phyloP scores from a whole-genome alignment of 2,888 invertebrate genomes.

The Pollenia labialis region DNA sequence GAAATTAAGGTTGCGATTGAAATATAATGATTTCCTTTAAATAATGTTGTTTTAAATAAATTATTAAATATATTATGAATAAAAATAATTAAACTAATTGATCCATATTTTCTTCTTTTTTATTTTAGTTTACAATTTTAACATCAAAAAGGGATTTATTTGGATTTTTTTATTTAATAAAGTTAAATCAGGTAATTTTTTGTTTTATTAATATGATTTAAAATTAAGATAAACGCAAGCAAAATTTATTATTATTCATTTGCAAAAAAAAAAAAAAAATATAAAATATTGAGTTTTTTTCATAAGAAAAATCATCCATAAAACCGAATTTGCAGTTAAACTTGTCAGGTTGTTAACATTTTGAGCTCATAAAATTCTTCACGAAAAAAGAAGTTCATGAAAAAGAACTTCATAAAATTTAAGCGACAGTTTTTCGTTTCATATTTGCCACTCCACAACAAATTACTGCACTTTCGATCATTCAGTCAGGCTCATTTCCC shows the following conservation, averaged over 20 bases:
- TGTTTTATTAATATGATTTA: background rate
- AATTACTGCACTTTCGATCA: background rate
- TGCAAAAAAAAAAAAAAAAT: background rate
- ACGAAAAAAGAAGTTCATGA: background rate
- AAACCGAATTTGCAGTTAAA: background rate
- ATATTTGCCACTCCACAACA: constrained; percentile 2
- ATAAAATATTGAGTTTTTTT: no score
- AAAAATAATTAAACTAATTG: constrained; percentile 5
- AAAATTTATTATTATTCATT: constrained; percentile 9
- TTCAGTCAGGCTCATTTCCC: constrained; percentile 55
- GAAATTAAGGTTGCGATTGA: constrained; percentile 1
- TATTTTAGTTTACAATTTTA: constrained; percentile 7
- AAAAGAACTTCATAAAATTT: constrained; percentile 14
- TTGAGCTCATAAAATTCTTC: constrained; percentile 78
- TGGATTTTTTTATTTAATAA: background rate
- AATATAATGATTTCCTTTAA: constrained; percentile 44
- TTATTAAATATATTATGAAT: background rate
- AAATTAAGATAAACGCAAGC: background rate
- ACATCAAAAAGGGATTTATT: background rate
- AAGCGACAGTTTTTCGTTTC: constrained; percentile 8
- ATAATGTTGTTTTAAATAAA: constrained; percentile 15
- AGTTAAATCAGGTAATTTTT: background rate
- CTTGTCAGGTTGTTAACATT: constrained; percentile 78
- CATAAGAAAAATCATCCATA: background rate
- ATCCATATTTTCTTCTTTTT: constrained; percentile 1